These are phyloP conservation scores for Alouatta palliata DNA, from an alignment of 2,113 vertebrate genomes.

Conservation along the genomic window DNA sequence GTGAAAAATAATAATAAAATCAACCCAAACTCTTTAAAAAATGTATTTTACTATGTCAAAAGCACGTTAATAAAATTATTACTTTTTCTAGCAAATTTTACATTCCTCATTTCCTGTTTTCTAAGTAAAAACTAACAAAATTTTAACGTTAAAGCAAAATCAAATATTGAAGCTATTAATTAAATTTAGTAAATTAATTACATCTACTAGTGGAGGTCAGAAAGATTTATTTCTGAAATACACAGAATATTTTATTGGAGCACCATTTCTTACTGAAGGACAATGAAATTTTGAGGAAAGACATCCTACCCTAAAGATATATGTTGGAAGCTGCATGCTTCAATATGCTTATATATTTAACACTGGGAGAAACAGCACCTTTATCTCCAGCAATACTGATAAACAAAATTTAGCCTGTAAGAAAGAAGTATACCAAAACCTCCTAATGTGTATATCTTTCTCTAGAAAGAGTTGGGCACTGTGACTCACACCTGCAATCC, in stretches of 20 bases:
- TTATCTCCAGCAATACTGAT: background rate
- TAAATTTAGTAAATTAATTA: background rate
- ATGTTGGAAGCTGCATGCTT: background rate
- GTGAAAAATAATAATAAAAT: too few relatives aligned
- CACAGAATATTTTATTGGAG: background rate
- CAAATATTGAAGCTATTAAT: background rate
- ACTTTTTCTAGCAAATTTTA: background rate
- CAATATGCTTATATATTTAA: background rate
- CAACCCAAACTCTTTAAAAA: background rate
- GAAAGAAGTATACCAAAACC: background rate
- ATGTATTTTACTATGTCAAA: background rate
- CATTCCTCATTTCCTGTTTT: background rate
- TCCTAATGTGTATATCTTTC: background rate
- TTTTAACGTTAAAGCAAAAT: background rate
- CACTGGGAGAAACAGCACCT: background rate
- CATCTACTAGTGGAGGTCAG: background rate
- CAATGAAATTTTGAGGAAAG: background rate
- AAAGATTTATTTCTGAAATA: background rate
- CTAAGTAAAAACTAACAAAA: background rate
- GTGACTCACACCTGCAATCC: too few relatives aligned
- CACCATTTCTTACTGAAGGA: background rate
- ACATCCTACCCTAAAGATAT: background rate
- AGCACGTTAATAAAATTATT: background rate
- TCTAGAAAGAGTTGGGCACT: background rate
- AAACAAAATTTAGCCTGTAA: background rate